Percentiles rank a stretch among this genome's conserved stretches.
phyloP scores from a whole-genome alignment of 2,113 vertebrate genomes.

The Spheniscus mendiculus region DNA sequence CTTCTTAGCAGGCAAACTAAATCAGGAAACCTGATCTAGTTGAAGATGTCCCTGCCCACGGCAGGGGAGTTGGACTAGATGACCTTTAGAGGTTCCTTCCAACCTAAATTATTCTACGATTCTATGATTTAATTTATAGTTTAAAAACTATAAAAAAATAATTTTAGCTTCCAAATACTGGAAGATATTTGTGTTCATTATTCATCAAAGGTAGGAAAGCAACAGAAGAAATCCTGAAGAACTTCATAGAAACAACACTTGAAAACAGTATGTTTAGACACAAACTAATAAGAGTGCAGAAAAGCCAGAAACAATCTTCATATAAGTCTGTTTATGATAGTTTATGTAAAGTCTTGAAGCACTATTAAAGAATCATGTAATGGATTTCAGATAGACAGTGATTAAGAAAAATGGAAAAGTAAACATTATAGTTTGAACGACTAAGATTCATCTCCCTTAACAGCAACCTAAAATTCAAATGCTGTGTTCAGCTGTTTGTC shows the following conservation, averaged over 20 bases:
- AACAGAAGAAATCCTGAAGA: background rate
- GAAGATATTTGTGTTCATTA: background rate
- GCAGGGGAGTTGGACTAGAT: no score
- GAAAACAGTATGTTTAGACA: background rate
- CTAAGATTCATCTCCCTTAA: background rate
- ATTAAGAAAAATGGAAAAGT: background rate
- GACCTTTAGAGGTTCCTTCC: no score
- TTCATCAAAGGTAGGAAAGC: background rate
- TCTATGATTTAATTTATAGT: no score
- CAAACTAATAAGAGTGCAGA: background rate
- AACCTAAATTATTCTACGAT: no score
- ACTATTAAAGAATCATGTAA: background rate
- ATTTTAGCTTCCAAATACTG: no score
- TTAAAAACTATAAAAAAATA: no score
- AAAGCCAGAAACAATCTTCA: background rate
- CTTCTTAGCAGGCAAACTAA: no score
- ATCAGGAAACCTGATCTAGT: no score
- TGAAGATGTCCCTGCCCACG: no score
- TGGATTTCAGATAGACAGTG: background rate
- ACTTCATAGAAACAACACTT: background rate
- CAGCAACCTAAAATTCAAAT: background rate
- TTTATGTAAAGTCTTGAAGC: background rate
- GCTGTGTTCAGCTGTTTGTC: background rate
- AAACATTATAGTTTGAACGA: background rate
- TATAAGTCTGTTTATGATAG: background rate